Conservation (phyloP, 2,113 vertebrate species). For the Jacana jacana region DNA sequence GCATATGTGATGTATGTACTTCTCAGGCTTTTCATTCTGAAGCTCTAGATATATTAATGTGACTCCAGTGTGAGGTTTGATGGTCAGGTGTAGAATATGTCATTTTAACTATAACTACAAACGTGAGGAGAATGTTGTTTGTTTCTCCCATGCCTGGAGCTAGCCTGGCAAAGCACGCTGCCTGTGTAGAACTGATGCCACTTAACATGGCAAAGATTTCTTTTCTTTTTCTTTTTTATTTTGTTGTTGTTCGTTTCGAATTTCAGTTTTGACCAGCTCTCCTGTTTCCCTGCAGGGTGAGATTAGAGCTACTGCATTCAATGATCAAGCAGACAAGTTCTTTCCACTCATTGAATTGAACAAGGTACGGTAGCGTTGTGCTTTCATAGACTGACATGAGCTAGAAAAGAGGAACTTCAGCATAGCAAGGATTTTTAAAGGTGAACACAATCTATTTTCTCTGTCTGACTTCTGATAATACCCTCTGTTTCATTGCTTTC, state of each 20-base stretch:
- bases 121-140: background rate
- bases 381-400: constrained; percentile 25
- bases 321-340: constrained; percentile 95
- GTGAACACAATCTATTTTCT: constrained; percentile 5
- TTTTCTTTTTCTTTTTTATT: background rate
- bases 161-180: background rate
- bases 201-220: constrained; percentile 13
- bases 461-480: background rate
- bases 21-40: background rate
- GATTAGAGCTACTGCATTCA: constrained; percentile 95
- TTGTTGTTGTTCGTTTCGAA: background rate
- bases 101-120: background rate
- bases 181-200: background rate
- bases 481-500: constrained; percentile 1
- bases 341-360: constrained; percentile 88
- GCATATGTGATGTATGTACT: background rate
- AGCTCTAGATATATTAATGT: background rate
- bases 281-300: constrained; percentile 82
- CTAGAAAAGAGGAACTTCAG: background rate
- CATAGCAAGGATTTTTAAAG: constrained; percentile 12
- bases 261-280: constrained; percentile 24
- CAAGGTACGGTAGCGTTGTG: constrained; percentile 80
- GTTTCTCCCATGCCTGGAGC: constrained; percentile 9
- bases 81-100: constrained; percentile 18
- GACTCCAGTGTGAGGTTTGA: background rate